Evolutionary conservation across 2,888 invertebrate genomes (phyloP), one percentile per base, ranked within the genome.

Genomic region (Drosophila flavopinicola): DNA sequence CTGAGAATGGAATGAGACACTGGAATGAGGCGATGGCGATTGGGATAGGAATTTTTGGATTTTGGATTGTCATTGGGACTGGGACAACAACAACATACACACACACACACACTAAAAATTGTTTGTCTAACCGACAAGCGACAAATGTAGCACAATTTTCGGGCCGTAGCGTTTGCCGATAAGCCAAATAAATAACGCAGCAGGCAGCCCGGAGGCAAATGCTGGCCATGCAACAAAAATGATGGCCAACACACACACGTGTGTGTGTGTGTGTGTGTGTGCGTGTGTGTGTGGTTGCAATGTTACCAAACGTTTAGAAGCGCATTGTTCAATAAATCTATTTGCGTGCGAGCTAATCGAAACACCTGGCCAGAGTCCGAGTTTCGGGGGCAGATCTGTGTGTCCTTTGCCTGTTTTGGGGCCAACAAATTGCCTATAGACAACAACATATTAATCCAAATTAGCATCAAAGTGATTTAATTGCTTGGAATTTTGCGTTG

Each of bases 381-480:
- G 47, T 7, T 23, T 23, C 6, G 11, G 4, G 23, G 13, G 7
- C 3, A 9, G 27, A 15, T 10, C n/a, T 10, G 32, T 17, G 39
- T n/a, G 24, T 3, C 25, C 39, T 3, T 13, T 9, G 38, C 39
- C 63, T 38, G 37, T n/a, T 48, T 59, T 17, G 10, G 56, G 52
- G 78, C 73, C 86, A 89, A 90, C 90, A 89, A 90, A 90, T 90
- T 90, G 90, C 85, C 82, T 83, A 78, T 82, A 84, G 89, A 88
- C 90, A 90, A 89, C 87, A 88, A 88, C 88, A 90, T 89, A 91
- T 91, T 91, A 91, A 91, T 91, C 91, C 90, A 89, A 91, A 91
- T 91, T 91, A 91, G 88, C 90, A 91, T 91, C 90, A 90, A 90
- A 90, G 89, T 91, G 91, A 91, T 91, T 91, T 91, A 91, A 91